phyloP scores from a whole-genome alignment of 1,140 invertebrate genomes.

The Daktulosphaira vitifoliae region DNA sequence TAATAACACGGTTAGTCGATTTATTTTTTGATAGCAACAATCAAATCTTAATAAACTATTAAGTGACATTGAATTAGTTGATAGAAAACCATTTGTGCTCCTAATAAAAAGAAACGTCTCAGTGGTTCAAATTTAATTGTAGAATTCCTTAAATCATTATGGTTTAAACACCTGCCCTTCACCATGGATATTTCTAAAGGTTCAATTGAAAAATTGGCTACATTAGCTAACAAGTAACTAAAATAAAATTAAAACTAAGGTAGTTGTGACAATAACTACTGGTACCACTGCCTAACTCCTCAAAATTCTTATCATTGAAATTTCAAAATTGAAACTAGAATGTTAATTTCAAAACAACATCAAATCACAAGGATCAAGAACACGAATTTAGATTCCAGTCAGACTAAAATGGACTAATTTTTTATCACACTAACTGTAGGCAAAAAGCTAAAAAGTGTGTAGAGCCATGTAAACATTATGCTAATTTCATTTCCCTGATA shows the following conservation, averaged over 20 bases:
- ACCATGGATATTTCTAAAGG: not conserved
- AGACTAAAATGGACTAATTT: not conserved
- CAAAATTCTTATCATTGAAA: not conserved
- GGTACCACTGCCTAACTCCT: not conserved
- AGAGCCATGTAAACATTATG: not conserved
- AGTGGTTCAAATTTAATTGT: not conserved
- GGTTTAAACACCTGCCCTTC: not conserved
- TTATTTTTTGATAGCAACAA: not conserved
- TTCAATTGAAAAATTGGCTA: not conserved
- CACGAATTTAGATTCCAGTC: not conserved
- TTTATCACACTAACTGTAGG: not conserved
- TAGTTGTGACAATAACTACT: not conserved
- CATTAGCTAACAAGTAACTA: not conserved
- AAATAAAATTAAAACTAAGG: not conserved
- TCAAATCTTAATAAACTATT: not conserved
- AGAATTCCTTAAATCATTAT: not conserved
- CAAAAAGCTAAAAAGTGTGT: not conserved
- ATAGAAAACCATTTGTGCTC: not conserved
- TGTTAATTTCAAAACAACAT: not conserved
- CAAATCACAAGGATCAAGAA: not conserved
- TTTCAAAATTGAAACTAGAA: not conserved
- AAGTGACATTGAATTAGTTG: not conserved
- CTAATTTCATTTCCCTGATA: not conserved
- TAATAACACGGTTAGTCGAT: not conserved
- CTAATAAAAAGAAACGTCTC: not conserved